Conservation (phyloP, 2,888 invertebrate genomes). For the Onthophagus sagittarius region DNA sequence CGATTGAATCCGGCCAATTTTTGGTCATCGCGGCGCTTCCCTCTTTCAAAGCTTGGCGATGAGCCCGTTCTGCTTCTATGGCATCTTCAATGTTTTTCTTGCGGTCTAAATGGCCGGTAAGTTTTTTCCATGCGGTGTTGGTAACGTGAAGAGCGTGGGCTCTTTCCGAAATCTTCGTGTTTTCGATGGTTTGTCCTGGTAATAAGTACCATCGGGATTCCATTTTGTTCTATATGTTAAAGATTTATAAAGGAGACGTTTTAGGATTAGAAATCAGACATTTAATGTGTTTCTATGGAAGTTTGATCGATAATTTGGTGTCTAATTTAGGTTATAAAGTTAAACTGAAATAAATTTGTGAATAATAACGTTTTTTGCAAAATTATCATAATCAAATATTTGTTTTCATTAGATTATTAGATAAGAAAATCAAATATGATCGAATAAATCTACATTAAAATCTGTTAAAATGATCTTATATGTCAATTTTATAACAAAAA, state of each 20-base stretch:
- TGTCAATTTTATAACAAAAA: no score
- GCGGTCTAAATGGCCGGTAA: conserved; percentile 42
- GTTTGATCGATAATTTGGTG: neutral
- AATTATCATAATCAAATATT: no score
- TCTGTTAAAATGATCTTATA: no score
- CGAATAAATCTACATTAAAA: no score
- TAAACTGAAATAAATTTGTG: no score
- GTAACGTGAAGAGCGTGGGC: conserved; percentile 41
- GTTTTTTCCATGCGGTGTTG: conserved; percentile 37
- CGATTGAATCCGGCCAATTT: conserved; percentile 48
- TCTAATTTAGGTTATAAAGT: no score
- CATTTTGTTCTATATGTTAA: conserved; percentile 29
- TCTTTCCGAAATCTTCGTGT: conserved; percentile 41
- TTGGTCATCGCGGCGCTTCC: conserved; percentile 47
- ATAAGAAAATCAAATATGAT: no score
- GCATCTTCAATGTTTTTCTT: conserved; percentile 36
- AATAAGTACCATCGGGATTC: conserved; percentile 42
- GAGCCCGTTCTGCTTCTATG: conserved; percentile 43
- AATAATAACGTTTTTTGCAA: no score
- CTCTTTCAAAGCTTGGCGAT: conserved; percentile 44
- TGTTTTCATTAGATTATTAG: no score
- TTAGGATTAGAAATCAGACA: neutral
- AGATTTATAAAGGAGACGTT: no score
- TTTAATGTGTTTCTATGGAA: neutral
- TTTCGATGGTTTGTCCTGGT: conserved; percentile 39